Conservation (phyloP, 2,888 invertebrate genomes). For the Rhamnusium bicolor region DNA sequence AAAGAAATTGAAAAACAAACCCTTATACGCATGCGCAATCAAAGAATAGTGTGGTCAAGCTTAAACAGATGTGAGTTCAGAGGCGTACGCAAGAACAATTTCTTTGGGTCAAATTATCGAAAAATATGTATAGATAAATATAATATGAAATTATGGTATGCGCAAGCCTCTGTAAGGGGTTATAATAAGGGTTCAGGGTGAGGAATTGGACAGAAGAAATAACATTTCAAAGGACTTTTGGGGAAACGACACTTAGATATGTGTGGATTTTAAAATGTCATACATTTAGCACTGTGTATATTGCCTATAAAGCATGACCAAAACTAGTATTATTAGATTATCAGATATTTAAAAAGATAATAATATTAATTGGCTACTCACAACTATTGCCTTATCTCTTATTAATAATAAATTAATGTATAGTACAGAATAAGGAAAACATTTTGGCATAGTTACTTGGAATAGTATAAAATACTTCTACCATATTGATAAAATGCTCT, state of each 20-base stretch:
- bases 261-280: slow-evolving; percentile 43
- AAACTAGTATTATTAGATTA: slow-evolving; percentile 3
- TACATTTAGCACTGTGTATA: slow-evolving; percentile 54
- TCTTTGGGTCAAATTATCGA: too few relatives aligned
- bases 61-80: slow-evolving; percentile 38
- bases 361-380: too few relatives aligned
- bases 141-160: neutral
- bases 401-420: neutral
- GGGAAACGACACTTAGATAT: slow-evolving; percentile 58
- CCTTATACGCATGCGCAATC: slow-evolving; percentile 66
- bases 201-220: slow-evolving; percentile 42
- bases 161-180: slow-evolving; percentile 42
- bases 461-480: too few relatives aligned
- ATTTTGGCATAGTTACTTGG: too few relatives aligned
- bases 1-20: slow-evolving; percentile 35
- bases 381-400: too few relatives aligned
- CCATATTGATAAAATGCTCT: too few relatives aligned
- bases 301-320: slow-evolving; percentile 44
- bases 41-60: slow-evolving; percentile 69
- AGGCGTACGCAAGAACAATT: slow-evolving; percentile 19
- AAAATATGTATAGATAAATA: neutral
- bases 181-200: neutral
- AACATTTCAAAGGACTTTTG: slow-evolving; percentile 40
- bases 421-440: too few relatives aligned
- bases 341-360: neutral